Conservation (phyloP, 1,140 invertebrate species). For the Mactra quadrangularis region DNA sequence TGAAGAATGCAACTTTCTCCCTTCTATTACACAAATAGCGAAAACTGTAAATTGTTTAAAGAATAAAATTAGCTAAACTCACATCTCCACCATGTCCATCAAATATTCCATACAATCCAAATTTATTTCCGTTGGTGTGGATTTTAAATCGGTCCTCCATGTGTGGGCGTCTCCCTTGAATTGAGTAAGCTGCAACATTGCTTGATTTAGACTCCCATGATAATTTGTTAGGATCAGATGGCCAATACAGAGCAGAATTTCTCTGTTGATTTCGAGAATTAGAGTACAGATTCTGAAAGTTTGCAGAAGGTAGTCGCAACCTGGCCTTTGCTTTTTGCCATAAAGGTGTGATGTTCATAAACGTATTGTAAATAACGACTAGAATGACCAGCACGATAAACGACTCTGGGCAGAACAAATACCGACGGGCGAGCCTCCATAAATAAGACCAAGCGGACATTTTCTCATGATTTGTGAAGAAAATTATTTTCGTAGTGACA, state of each 20-base stretch:
- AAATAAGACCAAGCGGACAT: slow-evolving; percentile 36
- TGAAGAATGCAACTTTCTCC: too few species aligned
- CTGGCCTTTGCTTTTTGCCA: slow-evolving; percentile 71
- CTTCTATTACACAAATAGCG: too few species aligned
- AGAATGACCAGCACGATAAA: slow-evolving; percentile 68
- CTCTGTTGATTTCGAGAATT: neutral
- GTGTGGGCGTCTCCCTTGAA: slow-evolving; percentile 93
- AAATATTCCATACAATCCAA: slow-evolving; percentile 95
- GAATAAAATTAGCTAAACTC: too few species aligned
- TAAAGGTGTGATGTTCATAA: slow-evolving; percentile 70
- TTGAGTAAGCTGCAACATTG: slow-evolving; percentile 92
- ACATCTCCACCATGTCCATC: slow-evolving; percentile 97
- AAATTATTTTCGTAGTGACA: neutral
- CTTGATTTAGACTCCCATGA: slow-evolving; percentile 90
- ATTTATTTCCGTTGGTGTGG: slow-evolving; percentile 89
- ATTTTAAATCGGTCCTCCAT: slow-evolving; percentile 97
- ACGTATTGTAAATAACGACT: slow-evolving; percentile 74
- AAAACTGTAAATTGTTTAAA: too few species aligned
- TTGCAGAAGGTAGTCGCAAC: slow-evolving; percentile 63
- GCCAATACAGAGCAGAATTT: slow-evolving; percentile 21
- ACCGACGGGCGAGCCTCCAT: slow-evolving; percentile 47
- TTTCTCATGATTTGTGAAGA: slow-evolving; percentile 17
- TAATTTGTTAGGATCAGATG: slow-evolving; percentile 65
- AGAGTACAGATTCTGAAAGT: neutral
- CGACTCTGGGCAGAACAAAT: slow-evolving; percentile 73